A percentile compares a stretch with the other conserved stretches of the same genome.
phyloP scores from a whole-genome alignment of 2,113 vertebrate genomes.

The Hydrolagus affinis region DNA sequence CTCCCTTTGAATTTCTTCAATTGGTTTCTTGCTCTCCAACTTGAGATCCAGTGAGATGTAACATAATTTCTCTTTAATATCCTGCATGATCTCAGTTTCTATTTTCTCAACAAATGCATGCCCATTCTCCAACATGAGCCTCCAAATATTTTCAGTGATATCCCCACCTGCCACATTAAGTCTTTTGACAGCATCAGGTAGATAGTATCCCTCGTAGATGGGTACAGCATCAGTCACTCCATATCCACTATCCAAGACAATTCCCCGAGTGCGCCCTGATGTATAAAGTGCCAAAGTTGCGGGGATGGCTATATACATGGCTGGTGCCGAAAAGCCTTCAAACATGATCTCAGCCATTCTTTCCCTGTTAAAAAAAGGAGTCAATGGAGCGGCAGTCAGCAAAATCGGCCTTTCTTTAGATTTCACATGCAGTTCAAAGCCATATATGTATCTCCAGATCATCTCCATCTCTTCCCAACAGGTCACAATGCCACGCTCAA shows the following conservation, averaged over 20 bases:
- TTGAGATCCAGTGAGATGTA: conserved; percentile 10
- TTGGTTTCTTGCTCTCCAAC: conserved; percentile 7
- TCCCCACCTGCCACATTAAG: conserved; percentile 21
- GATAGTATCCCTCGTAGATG: conserved; percentile 28
- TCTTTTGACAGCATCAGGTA: conserved; percentile 28
- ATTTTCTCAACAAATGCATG: background rate
- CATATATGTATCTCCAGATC: conserved; percentile 27
- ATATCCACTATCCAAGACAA: conserved; percentile 27
- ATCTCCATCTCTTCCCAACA: conserved; percentile 32
- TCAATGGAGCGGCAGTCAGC: conserved; percentile 31
- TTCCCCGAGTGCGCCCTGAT: conserved; percentile 1
- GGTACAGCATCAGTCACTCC: conserved; percentile 31
- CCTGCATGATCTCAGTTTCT: conserved; percentile 5
- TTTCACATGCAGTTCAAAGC: conserved; percentile 28
- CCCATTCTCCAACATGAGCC: conserved; percentile 23
- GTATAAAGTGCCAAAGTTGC: conserved; percentile 28
- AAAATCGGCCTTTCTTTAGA: conserved; percentile 26
- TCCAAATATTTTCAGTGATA: conserved; percentile 22
- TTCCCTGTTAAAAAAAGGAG: conserved; percentile 17
- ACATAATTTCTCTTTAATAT: conserved; percentile 31
- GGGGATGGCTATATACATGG: conserved; percentile 14
- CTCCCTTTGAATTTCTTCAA: conserved; percentile 17
- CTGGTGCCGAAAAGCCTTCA: conserved; percentile 27
- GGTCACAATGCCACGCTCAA: conserved; percentile 30
- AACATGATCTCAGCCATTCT: conserved; percentile 31